A percentile compares a stretch with the other conserved stretches of the same genome.
Evolutionary conservation across 2,888 invertebrate species (phyloP).

Genomic region (Cheilosia grossa): DNA sequence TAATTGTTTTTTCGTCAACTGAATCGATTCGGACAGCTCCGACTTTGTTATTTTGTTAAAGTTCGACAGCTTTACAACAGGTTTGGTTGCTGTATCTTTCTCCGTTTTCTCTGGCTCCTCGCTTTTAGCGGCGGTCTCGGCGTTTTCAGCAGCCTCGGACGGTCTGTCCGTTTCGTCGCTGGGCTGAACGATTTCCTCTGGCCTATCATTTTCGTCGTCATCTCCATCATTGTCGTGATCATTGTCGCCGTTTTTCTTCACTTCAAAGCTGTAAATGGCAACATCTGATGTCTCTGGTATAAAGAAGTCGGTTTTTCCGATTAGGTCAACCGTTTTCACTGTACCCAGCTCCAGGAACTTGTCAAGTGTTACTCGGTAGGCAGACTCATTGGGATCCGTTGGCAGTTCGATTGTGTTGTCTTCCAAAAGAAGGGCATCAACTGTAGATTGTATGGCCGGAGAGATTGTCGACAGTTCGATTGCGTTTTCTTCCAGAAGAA

Average conservation of each 20-base stretch:
- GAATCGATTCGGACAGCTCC: constrained; percentile 48
- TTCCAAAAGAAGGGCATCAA: constrained; percentile 27
- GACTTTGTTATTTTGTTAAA: constrained; percentile 38
- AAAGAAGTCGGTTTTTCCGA: constrained; percentile 38
- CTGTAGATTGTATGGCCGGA: constrained; percentile 7
- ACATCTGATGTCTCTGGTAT: constrained; percentile 30
- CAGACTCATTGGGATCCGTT: background rate
- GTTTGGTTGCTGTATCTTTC: background rate
- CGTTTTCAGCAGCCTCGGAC: background rate
- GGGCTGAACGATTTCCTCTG: background rate
- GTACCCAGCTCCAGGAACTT: constrained; percentile 18
- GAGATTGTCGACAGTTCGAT: background rate
- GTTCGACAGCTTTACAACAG: background rate
- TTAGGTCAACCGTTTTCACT: constrained; percentile 33
- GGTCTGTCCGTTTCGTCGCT: background rate
- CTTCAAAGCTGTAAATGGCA: constrained; percentile 37
- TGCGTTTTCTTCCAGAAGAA: constrained; percentile 22
- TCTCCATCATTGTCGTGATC: constrained; percentile 28
- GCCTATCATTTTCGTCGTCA: background rate
- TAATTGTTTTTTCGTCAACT: constrained; percentile 30
- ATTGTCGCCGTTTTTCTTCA: constrained; percentile 55
- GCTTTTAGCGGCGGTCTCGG: background rate
- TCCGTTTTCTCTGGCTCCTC: background rate
- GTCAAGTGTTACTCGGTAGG: background rate
- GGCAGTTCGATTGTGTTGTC: constrained; percentile 15